phyloP scores from a whole-genome alignment of 2,888 invertebrate genomes.

The Tenthredo scrophulariae region DNA sequence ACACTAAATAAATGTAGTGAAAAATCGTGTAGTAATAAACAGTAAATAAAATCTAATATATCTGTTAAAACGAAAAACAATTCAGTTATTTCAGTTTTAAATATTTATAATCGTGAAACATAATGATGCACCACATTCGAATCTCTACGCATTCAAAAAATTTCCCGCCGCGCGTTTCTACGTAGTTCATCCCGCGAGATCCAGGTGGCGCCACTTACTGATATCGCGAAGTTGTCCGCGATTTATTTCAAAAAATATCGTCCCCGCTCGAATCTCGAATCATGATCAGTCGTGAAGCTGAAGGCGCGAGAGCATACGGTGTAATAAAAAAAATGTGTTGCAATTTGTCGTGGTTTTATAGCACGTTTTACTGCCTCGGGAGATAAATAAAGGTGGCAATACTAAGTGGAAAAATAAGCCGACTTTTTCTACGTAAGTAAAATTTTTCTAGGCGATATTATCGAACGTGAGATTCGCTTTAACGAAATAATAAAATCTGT shows the following conservation, averaged over 20 bases:
- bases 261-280: not conserved
- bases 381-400: not conserved
- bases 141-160: not conserved
- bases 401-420: not conserved
- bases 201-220: not conserved
- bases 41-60: slow-evolving; percentile 3
- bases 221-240: not conserved
- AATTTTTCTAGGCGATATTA: not conserved
- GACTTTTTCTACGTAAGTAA: not conserved
- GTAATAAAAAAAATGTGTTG: slow-evolving; percentile 6
- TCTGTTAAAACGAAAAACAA: not conserved
- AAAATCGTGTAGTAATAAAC: not conserved
- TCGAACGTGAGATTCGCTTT: not conserved
- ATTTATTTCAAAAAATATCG: not conserved
- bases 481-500: not conserved
- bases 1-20: not conserved
- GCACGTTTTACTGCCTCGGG: not conserved
- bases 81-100: not conserved
- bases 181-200: not conserved
- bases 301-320: not conserved
- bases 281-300: not conserved
- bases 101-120: not conserved
- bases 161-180: not conserved
- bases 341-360: not conserved
- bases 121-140: not conserved